phyloP scores from a whole-genome alignment of 2,113 vertebrate genomes.

The Prionailurus bengalensis region DNA sequence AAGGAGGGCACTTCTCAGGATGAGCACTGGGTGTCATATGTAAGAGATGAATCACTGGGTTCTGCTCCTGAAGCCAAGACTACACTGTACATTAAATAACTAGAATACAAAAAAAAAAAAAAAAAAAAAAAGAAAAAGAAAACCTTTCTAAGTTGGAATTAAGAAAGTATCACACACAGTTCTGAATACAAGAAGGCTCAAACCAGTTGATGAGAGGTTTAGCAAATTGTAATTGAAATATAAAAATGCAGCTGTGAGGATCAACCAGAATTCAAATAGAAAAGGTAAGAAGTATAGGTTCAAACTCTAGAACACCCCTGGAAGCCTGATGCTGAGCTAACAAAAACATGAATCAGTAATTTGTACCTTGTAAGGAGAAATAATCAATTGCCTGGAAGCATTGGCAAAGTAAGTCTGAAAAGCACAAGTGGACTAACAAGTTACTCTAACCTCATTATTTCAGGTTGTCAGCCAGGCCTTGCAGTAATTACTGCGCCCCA shows the following conservation, averaged over 20 bases:
- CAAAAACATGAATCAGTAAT: neutral
- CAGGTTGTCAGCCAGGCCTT: conserved; percentile 5
- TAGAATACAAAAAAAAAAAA: too few species aligned
- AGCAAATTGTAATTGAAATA: conserved; percentile 33
- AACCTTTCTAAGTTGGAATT: neutral
- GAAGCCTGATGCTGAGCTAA: neutral
- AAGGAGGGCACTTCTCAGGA: too few species aligned
- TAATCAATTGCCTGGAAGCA: neutral
- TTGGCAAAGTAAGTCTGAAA: neutral
- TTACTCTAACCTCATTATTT: conserved; percentile 44
- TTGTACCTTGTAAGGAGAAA: conserved; percentile 23
- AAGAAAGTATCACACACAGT: neutral
- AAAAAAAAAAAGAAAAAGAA: too few species aligned
- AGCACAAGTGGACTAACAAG: neutral
- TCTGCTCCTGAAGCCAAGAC: too few species aligned
- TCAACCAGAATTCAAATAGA: conserved; percentile 37
- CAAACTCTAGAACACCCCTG: neutral
- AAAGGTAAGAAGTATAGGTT: neutral
- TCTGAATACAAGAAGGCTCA: neutral
- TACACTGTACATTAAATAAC: too few species aligned
- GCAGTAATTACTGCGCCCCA: conserved; percentile 15
- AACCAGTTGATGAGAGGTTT: neutral
- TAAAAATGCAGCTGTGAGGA: neutral
- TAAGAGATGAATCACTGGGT: too few species aligned
- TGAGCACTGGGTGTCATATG: too few species aligned